Evolutionary conservation across 2,797 vertebrate species (phyloP), one percentile per base, ranked within the genome.

Genomic region (Sciaenops ocellatus): DNA sequence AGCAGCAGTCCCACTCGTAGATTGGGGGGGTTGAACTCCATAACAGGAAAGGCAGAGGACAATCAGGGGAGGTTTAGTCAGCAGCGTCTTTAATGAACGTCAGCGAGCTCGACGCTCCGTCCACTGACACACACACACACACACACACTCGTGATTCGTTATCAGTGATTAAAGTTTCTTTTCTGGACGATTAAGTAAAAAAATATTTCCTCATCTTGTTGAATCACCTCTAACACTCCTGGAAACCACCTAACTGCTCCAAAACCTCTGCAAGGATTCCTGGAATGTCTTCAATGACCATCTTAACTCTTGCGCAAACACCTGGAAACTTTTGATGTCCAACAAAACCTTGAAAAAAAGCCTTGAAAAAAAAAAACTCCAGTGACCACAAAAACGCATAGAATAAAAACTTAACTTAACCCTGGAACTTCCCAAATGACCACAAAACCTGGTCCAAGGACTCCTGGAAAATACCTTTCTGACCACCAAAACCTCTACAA

Each of bases 21-120:
- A 85, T 67, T 79, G 86, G 42, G 56, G 85, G 77, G 10, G 65
- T 54, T 46, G 82, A 83, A 90, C 34, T 85, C 76, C 84, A 90
- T 81, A 94, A 94, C 95, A 95, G 95, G 94, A 95, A 94, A 86
- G 51, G 50, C 50, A 3, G 60, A 1, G 86, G 84, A 95, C 94
- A 95, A 94, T 94, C 55, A 76, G 59, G 86, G 91, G 93, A 93
- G 84, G 88, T 88, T 81, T 87, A 84, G 71, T 82, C 86, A 90
- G 34, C 76, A 22, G 81, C 24, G 20, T 59, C 38, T 41, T 44
- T 0, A 30, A 42, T 24, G 7, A 17, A 26, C 30, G 30, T 56
- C 52, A 15, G 69, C 68, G 28, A 10, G 48, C 44, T 24, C 44
- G 1, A 12, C 0, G 52, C 20, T 18, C 17, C 11, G 4, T 28